Percentiles rank a stretch among this genome's conserved stretches.
phyloP scores from a whole-genome alignment of 1,140 invertebrate species.

The Megathymus violae region DNA sequence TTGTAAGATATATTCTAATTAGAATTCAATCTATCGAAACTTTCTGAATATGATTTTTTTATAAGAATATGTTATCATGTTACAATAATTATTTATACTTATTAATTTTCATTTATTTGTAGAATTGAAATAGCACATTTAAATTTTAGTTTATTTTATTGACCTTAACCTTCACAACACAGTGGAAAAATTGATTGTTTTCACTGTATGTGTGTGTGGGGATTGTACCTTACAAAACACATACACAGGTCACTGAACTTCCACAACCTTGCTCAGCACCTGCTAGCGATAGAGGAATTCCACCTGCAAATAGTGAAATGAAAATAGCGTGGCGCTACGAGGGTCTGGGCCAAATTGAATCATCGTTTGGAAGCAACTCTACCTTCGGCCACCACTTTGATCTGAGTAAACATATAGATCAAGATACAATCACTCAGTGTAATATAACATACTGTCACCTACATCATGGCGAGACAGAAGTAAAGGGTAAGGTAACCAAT shows the following conservation, averaged over 20 bases:
- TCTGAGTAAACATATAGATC: slow-evolving; percentile 88
- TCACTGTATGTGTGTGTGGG: too few relatives aligned
- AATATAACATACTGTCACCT: slow-evolving; percentile 79
- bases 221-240: neutral
- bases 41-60: neutral
- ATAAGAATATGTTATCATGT: neutral
- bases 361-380: slow-evolving; percentile 74
- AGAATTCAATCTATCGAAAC: neutral
- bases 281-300: slow-evolving; percentile 49
- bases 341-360: slow-evolving; percentile 87
- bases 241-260: slow-evolving; percentile 69
- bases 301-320: slow-evolving; percentile 81
- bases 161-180: too few relatives aligned
- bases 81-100: neutral
- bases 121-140: too few relatives aligned
- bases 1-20: slow-evolving; percentile 78
- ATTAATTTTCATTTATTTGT: slow-evolving; percentile 7
- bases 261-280: slow-evolving; percentile 66
- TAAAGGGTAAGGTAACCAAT: slow-evolving; percentile 50
- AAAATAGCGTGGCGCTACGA: slow-evolving; percentile 95
- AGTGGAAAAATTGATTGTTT: too few relatives aligned
- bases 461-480: slow-evolving; percentile 34
- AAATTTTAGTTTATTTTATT: too few relatives aligned
- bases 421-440: slow-evolving; percentile 82
- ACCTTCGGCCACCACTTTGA: slow-evolving; percentile 92